Conservation (phyloP, 2,797 vertebrate species). For the Pipistrellus nathusii region DNA sequence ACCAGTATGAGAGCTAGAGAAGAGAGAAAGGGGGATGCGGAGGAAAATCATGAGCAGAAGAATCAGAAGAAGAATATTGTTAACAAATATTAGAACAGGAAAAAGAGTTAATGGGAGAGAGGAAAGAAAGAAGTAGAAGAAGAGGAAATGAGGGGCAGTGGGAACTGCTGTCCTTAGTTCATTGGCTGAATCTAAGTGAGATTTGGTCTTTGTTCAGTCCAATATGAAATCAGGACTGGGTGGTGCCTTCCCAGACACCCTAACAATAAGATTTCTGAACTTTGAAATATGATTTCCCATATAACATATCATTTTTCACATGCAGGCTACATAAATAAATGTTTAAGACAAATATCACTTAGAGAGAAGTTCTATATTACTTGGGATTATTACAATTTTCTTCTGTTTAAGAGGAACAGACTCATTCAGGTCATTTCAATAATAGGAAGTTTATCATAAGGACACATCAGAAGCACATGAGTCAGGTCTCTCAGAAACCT, state of each 20-base stretch:
- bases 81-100: background rate
- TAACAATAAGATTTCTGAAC: background rate
- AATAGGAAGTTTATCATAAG: background rate
- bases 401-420: background rate
- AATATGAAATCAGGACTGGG: background rate
- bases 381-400: background rate
- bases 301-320: background rate
- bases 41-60: background rate
- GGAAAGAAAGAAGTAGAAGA: background rate
- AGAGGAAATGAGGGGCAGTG: background rate
- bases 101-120: background rate
- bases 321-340: background rate
- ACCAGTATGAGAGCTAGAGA: background rate
- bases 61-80: fast-evolving
- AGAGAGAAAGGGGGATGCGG: background rate
- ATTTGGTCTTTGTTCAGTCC: background rate
- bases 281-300: constrained; percentile 10
- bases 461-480: background rate
- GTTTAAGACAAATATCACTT: background rate
- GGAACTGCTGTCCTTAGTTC: background rate
- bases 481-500: background rate
- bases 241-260: background rate
- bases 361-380: background rate
- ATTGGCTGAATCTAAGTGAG: background rate
- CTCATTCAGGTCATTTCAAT: background rate